Evolutionary conservation across 2,113 vertebrate genomes (phyloP), one percentile per base, ranked within the genome.

Genomic region (Stigmatopora nigra): DNA sequence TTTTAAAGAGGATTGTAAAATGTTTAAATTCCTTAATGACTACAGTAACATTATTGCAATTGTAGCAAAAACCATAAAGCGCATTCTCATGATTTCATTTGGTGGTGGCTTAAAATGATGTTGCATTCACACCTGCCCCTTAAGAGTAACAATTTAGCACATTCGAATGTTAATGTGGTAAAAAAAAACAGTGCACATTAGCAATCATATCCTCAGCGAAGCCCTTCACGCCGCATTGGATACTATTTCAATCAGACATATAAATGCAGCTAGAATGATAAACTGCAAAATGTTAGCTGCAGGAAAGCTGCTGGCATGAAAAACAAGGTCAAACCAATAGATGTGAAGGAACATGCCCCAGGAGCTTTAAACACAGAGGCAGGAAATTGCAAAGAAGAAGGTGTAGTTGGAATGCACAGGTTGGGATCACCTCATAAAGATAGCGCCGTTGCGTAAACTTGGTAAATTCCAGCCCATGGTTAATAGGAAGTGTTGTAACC

Each of bases 401-500:
- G 51, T 22, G 36, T 59, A 5, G 57, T 59, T 17, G 38, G 57
- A 10, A 59, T 59, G 57, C 58, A 38, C 14, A 58, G 56, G 56
- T 58, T 15, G 31, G 56, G 15, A 60, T 60, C n/a, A 60, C 17
- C 38, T n/a, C 44, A 61, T 45, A 45, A 44, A 45, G 41, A 20
- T 45, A 22, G 41, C n/a, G 44, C 13, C 45, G 41, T 45, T 45
- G 38, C n/a, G 7, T 13, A 45, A 15, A 6, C 20, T n/a, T 15
- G 19, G 38, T 44, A 61, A 45, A 20, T 61, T 19, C 36, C 22
- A 45, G n/a, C 58, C 11, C 36, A 2, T 8, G 16, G 58, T 45
- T 45, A 61, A 20, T 19, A 61, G 59, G 38, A 61, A 45, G 59
- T 45, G 38, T 45, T 61, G 59, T 45, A 61, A 41, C 58, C n/a